Percentiles rank a stretch among this genome's conserved stretches.
phyloP scores from a whole-genome alignment of 2,888 invertebrate genomes.

The Scaptomyza polygonia region DNA sequence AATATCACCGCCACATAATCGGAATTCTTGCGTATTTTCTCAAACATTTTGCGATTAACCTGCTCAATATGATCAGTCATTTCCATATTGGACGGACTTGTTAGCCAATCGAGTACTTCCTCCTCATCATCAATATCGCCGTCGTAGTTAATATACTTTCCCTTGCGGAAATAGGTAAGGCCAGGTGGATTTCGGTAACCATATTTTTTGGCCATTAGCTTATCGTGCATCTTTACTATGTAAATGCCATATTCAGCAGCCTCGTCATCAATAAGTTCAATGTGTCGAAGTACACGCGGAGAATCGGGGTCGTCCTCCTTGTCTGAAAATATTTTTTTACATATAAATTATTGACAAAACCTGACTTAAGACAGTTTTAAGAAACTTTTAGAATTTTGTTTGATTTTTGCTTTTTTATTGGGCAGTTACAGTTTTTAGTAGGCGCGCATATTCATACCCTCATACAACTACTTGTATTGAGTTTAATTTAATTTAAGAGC shows the following conservation, averaged over 20 bases:
- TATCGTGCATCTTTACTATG: conserved; percentile 94
- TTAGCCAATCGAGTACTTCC: conserved; percentile 94
- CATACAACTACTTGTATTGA: conserved; percentile 12
- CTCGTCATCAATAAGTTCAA: conserved; percentile 96
- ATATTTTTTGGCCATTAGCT: conserved; percentile 96
- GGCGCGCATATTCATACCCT: conserved; percentile 52
- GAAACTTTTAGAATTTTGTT: conserved; percentile 15
- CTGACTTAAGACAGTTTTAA: not conserved
- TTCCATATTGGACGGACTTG: conserved; percentile 97
- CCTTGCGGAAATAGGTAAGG: conserved; percentile 95
- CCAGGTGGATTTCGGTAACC: conserved; percentile 95
- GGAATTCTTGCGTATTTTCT: conserved; percentile 93
- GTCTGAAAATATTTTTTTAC: conserved; percentile 85
- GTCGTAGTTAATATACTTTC: conserved; percentile 95
- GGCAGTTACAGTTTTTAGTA: conserved; percentile 83
- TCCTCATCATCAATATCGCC: conserved; percentile 97
- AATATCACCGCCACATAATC: conserved; percentile 96
- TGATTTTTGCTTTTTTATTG: conserved; percentile 40
- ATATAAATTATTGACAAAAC: not conserved
- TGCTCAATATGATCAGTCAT: conserved; percentile 95
- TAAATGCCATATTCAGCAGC: conserved; percentile 96
- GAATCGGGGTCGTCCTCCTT: conserved; percentile 93
- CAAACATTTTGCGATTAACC: conserved; percentile 96
- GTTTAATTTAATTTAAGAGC: conserved; percentile 15
- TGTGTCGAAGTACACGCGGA: conserved; percentile 91